phyloP scores from a whole-genome alignment of 1,140 invertebrate species.

The Drosophila bifasciata region DNA sequence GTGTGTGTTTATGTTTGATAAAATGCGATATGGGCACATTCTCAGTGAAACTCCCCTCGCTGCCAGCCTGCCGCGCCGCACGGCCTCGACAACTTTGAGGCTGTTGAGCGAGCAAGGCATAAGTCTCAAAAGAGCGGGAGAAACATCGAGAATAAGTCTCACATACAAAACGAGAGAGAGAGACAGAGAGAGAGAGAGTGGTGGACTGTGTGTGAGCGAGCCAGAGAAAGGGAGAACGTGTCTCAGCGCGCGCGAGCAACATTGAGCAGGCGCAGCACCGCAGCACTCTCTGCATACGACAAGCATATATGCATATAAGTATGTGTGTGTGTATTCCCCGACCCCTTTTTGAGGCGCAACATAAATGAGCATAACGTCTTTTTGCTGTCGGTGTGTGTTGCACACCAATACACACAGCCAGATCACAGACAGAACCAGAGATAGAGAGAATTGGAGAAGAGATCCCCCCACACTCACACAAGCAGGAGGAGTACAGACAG shows the following conservation, averaged over 20 bases:
- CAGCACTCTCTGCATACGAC: constrained; percentile 18
- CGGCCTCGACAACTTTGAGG: constrained; percentile 3
- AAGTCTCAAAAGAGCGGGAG: background rate
- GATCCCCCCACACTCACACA: constrained; percentile 16
- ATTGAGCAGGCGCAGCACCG: constrained; percentile 34
- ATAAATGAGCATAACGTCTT: constrained; percentile 80
- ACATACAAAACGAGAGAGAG: constrained; percentile 17
- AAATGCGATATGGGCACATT: constrained; percentile 82
- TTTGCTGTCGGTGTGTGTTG: constrained; percentile 77
- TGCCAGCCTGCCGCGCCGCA: too few species aligned
- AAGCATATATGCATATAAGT: background rate
- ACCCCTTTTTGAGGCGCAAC: constrained; percentile 37
- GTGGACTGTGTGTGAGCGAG: constrained; percentile 8
- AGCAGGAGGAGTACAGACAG: constrained; percentile 10
- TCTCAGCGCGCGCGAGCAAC: constrained; percentile 54
- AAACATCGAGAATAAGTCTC: constrained; percentile 21
- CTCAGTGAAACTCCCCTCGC: constrained; percentile 66
- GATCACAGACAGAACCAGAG: constrained; percentile 17
- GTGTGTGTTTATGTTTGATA: constrained; percentile 79
- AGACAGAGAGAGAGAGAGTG: constrained; percentile 22
- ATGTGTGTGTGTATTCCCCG: constrained; percentile 7
- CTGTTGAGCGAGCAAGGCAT: constrained; percentile 27
- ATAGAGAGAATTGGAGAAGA: constrained; percentile 35
- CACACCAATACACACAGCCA: constrained; percentile 43
- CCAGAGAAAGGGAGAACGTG: constrained; percentile 51